A percentile compares a stretch with the other conserved stretches of the same genome.
Conservation (phyloP, 2,113 vertebrate genomes). For the Callipepla squamata region DNA sequence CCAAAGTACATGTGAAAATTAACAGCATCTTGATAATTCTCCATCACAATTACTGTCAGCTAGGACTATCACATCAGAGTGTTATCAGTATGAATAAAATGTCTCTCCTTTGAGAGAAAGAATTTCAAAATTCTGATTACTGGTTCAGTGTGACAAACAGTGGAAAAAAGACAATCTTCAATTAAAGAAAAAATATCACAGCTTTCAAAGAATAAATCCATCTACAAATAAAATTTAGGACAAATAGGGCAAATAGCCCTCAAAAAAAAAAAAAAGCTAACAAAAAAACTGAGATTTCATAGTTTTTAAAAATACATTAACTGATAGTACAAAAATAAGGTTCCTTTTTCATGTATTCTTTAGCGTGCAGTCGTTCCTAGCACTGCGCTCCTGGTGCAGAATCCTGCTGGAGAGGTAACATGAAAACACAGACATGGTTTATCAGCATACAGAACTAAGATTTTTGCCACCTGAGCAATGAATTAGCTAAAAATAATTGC, state of each 20-base stretch:
- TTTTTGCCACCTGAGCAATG: not conserved
- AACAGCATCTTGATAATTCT: not conserved
- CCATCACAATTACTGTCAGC: not conserved
- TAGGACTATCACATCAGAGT: not conserved
- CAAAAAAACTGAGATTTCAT: not conserved
- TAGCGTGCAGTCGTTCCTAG: not conserved
- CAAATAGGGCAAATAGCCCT: not conserved
- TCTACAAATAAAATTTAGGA: not conserved
- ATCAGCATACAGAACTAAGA: not conserved
- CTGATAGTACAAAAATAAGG: not conserved
- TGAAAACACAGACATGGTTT: not conserved
- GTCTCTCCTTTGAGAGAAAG: not conserved
- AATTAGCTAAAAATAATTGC: not conserved
- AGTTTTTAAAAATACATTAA: not conserved
- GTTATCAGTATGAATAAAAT: not conserved
- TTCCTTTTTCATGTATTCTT: not conserved
- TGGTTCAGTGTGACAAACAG: not conserved
- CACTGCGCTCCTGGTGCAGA: not conserved
- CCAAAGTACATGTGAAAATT: conserved; percentile 7
- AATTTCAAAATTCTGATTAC: not conserved
- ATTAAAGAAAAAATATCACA: not conserved
- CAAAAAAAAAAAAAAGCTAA: not conserved
- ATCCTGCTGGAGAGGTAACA: not conserved
- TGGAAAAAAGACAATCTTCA: not conserved
- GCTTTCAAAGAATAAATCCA: not conserved